Conservation (phyloP, 1,140 invertebrate species). For the Drosophila varians region DNA sequence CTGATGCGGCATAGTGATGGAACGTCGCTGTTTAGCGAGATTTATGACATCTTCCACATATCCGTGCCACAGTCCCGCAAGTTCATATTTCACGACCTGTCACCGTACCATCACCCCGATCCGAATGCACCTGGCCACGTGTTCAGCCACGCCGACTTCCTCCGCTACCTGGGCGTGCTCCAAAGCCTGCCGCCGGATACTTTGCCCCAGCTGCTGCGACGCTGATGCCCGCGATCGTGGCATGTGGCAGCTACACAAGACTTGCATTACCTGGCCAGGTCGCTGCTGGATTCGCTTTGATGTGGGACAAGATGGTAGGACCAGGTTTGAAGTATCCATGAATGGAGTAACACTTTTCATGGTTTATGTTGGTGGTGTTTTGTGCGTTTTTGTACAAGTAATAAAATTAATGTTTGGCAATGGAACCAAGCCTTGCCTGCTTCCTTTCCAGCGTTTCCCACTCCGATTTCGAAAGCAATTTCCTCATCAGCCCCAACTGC, state of each 20-base stretch:
- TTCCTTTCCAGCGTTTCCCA: too few species aligned
- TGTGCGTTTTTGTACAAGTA: background rate
- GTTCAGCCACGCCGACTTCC: constrained; percentile 42
- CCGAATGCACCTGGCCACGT: background rate
- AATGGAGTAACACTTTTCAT: background rate
- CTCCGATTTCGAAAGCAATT: constrained; percentile 73
- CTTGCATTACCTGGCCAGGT: constrained; percentile 46
- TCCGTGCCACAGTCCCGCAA: background rate
- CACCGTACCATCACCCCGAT: constrained; percentile 25
- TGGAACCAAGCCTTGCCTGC: too few species aligned
- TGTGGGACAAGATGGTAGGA: background rate
- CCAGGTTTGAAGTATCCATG: background rate
- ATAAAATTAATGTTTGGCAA: background rate
- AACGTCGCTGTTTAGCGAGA: background rate
- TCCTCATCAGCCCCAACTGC: constrained; percentile 55
- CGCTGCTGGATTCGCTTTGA: too few species aligned
- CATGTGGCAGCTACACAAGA: constrained; percentile 38
- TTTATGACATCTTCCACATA: constrained; percentile 10
- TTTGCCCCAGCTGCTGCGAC: constrained; percentile 17
- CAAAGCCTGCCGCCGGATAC: constrained; percentile 12
- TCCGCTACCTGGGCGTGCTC: constrained; percentile 24
- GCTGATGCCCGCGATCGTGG: constrained; percentile 36
- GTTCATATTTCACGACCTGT: constrained; percentile 36
- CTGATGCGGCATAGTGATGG: constrained; percentile 14
- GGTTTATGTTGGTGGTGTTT: background rate